Percentiles rank a stretch among this genome's conserved stretches.
Evolutionary conservation across 2,113 vertebrate genomes (phyloP).

Genomic region (Semnornis frantzii): DNA sequence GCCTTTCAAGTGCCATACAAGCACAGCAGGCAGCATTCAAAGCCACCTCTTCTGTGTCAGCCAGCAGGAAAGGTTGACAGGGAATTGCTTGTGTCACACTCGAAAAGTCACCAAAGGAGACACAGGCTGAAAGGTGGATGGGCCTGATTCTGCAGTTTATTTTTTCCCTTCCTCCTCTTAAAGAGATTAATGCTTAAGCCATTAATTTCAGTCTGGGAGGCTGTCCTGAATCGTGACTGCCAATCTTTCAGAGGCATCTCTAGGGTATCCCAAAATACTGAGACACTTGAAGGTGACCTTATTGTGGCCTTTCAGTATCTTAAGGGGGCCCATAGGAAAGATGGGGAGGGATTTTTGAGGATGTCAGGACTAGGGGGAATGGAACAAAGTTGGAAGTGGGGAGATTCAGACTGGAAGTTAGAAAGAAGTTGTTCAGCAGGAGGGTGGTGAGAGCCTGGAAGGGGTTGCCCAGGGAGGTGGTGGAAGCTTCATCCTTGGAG

Average conservation of each 20-base stretch:
- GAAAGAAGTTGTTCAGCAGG: too few species aligned
- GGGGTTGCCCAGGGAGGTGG: too few species aligned
- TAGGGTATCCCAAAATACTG: background rate
- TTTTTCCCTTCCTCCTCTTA: background rate
- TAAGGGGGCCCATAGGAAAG: too few species aligned
- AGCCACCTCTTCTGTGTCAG: constrained; percentile 33
- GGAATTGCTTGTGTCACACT: constrained; percentile 31
- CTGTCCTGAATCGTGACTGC: background rate
- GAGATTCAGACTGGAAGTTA: too few species aligned
- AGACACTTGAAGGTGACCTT: background rate
- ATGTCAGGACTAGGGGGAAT: too few species aligned
- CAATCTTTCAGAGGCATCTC: background rate
- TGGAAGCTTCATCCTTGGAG: too few species aligned
- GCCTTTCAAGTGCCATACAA: constrained; percentile 16
- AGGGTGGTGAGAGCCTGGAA: too few species aligned
- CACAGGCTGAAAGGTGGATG: background rate
- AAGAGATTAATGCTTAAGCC: background rate
- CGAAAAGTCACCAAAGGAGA: constrained; percentile 35
- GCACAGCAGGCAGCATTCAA: constrained; percentile 53
- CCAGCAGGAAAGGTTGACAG: constrained; percentile 15
- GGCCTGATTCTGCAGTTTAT: background rate
- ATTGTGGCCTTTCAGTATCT: too few species aligned
- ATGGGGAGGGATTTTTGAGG: too few species aligned
- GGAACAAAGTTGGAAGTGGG: too few species aligned
- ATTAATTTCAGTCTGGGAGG: background rate